Evolutionary conservation across 2,797 vertebrate genomes (phyloP), one percentile per base, ranked within the genome.

Genomic region (Thalassophryne amazonica): DNA sequence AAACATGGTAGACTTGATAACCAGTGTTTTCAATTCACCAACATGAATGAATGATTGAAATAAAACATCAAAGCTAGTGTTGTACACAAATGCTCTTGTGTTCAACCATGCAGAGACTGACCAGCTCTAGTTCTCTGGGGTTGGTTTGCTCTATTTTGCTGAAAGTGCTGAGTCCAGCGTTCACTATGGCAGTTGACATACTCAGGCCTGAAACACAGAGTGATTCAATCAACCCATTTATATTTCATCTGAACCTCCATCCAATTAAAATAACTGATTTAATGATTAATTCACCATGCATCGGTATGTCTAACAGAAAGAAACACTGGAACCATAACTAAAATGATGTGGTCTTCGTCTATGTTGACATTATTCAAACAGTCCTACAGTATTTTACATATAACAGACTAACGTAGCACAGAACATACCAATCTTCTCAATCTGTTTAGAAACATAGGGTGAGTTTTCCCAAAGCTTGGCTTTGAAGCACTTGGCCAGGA

Each of bases 401-500:
- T 7, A 9, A 1, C 7, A 13, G 11, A 16, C 6, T 12, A 1
- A 38, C 18, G 45, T 2, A 3, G 12, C 2, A 30, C n/a, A 31
- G 3, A 10, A 24, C 86, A 6, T 80, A 98, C 97, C 97, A 69
- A 99, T 99, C 89, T 95, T 99, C 76, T 98, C 97, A 81, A 99
- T 69, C 63, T 99, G 97, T 80, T 93, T 99, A 58, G 96, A 96
- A 48, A 99, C 83, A 41, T 92, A 94, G 3, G 83, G 81, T 1
- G 97, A 98, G 78, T 98, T 94, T 85, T 99, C 97, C 97, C 97
- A 99, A 71, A 99, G 90, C 78, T 87, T 97, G 76, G 95, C 93
- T 64, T 89, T 89, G 84, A 99, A 98, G 86, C 97, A 98, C 73
- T 98, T 98, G 0, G 94, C 91, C 86, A 99, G 86, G 80, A 95